These are phyloP conservation scores for Diaphora mendica DNA, from an alignment of 2,888 invertebrate species.

Conservation along the genomic window DNA sequence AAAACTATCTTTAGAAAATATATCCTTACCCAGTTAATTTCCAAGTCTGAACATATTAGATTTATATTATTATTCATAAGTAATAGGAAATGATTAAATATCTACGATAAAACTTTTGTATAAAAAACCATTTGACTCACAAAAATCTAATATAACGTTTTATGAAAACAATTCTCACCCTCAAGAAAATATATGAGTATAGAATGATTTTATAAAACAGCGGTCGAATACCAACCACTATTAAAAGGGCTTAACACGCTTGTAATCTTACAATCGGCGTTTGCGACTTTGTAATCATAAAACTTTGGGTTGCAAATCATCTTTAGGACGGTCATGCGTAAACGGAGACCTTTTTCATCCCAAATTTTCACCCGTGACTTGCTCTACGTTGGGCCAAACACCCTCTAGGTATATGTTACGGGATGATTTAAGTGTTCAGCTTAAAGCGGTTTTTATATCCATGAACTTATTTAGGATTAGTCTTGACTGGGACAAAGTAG, in stretches of 20 bases:
- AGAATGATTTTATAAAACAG: conserved; percentile 38
- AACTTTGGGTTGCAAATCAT: conserved; percentile 51
- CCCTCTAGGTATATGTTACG: conserved; percentile 22
- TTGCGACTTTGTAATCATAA: conserved; percentile 45
- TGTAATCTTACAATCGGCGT: conserved; percentile 48
- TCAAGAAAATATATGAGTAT: conserved; percentile 26
- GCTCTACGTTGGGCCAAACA: conserved; percentile 35
- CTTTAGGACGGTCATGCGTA: conserved; percentile 41
- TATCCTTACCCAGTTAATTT: neutral
- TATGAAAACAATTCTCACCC: conserved; percentile 29
- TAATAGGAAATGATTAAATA: neutral
- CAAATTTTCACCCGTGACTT: conserved; percentile 52
- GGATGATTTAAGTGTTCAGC: conserved; percentile 23
- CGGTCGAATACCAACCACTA: conserved; percentile 24
- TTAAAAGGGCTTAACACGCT: conserved; percentile 38
- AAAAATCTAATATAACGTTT: conserved; percentile 30
- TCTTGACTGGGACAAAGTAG: neutral
- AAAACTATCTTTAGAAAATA: neutral
- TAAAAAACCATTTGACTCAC: neutral
- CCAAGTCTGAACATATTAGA: neutral
- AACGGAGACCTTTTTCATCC: conserved; percentile 43
- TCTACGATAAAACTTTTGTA: neutral
- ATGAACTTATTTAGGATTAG: neutral
- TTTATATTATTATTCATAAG: neutral
- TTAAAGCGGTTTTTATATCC: conserved; percentile 18